A percentile compares a stretch with the other conserved stretches of the same genome.
These are phyloP conservation scores for Thera obeliscata DNA, from an alignment of 2,888 invertebrate genomes.

Conservation along the genomic window DNA sequence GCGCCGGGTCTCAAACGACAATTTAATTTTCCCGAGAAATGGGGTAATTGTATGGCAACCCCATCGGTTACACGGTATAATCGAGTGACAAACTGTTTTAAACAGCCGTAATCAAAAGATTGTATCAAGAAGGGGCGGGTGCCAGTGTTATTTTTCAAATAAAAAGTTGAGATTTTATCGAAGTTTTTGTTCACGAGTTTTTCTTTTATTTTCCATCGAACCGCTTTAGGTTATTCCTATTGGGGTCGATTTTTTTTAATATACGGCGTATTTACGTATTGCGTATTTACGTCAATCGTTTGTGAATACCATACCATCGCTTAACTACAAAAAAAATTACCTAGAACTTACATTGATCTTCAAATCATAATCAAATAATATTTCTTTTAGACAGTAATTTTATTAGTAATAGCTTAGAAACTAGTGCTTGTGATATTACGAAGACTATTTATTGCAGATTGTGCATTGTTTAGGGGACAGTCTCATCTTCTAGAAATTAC, in stretches of 20 bases:
- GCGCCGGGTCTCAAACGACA: conserved; percentile 68
- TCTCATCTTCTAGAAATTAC: no score
- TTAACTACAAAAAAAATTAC: no score
- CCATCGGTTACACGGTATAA: conserved; percentile 72
- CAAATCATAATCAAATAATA: no score
- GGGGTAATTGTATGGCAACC: conserved; percentile 74
- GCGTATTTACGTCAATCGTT: no score
- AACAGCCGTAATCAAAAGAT: conserved; percentile 67
- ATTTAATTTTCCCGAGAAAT: conserved; percentile 74
- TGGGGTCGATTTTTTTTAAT: neutral
- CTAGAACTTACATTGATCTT: no score
- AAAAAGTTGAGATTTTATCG: conserved; percentile 31
- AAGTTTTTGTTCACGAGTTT: conserved; percentile 28
- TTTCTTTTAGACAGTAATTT: no score
- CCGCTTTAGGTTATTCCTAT: neutral
- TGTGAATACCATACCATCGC: no score
- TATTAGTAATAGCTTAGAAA: no score
- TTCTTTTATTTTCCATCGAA: conserved; percentile 13
- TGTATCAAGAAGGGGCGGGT: conserved; percentile 49
- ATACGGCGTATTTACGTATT: neutral
- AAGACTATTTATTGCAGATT: no score
- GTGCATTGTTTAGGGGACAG: no score
- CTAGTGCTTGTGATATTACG: no score
- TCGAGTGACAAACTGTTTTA: conserved; percentile 81
- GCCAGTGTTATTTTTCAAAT: conserved; percentile 42